Evolutionary conservation across 2,888 invertebrate species (phyloP).

Genomic region (Perdita meconis): DNA sequence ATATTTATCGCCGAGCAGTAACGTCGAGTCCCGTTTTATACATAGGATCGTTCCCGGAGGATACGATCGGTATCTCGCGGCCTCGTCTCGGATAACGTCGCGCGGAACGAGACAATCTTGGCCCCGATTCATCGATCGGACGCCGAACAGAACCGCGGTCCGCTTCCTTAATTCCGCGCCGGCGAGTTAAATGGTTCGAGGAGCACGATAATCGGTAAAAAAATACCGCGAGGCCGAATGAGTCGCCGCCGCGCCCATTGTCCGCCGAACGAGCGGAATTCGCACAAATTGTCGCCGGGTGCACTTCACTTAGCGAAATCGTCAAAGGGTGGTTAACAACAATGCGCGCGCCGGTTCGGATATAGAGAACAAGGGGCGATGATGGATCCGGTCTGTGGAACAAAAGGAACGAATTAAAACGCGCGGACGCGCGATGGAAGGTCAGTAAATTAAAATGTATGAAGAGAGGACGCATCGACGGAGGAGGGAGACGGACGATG

Average conservation of each 20-base stretch:
- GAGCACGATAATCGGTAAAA: too few species aligned
- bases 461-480: constrained; percentile 52
- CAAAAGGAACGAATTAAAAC: constrained; percentile 71
- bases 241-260: constrained; percentile 29
- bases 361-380: constrained; percentile 56
- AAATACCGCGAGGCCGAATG: too few species aligned
- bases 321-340: constrained; percentile 58
- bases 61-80: background rate
- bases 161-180: background rate
- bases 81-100: constrained; percentile 15
- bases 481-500: constrained; percentile 30
- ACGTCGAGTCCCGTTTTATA: constrained; percentile 37
- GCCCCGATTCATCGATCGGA: constrained; percentile 20
- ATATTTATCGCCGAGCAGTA: constrained; percentile 46
- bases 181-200: too few species aligned
- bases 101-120: constrained; percentile 3
- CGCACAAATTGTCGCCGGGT: constrained; percentile 63
- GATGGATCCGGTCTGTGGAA: constrained; percentile 68
- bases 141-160: too few species aligned
- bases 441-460: constrained; percentile 67
- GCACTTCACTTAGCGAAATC: constrained; percentile 59
- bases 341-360: constrained; percentile 51
- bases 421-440: constrained; percentile 46
- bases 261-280: constrained; percentile 28
- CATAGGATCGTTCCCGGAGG: constrained; percentile 2